A percentile compares a stretch with the other conserved stretches of the same genome.
Conservation (phyloP, 2,797 vertebrate species). For the Diplodus sargus region DNA sequence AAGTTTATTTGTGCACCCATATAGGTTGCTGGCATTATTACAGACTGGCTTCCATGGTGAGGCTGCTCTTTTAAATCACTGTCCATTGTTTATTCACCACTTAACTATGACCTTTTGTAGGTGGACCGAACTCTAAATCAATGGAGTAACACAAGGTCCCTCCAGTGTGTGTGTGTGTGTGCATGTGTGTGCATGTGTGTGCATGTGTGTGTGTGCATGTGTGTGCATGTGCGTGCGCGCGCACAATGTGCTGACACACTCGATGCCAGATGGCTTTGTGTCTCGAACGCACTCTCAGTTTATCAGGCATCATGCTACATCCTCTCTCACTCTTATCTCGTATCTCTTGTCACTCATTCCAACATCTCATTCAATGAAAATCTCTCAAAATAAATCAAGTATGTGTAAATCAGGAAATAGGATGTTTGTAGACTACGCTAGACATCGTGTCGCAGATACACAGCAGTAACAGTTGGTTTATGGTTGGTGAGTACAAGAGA, state of each 20-base stretch:
- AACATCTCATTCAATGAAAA: conserved; percentile 30
- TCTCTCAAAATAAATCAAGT: background rate
- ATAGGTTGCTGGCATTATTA: conserved; percentile 21
- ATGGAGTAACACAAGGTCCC: conserved; percentile 41
- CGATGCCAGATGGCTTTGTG: too few relatives aligned
- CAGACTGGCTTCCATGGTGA: conserved; percentile 3
- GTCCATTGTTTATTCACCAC: conserved; percentile 49
- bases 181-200: conserved; percentile 20
- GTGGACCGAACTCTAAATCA: conserved; percentile 56
- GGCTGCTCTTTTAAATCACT: conserved; percentile 43
- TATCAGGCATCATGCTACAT: conserved; percentile 39
- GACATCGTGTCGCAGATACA: conserved; percentile 5
- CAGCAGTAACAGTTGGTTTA: conserved; percentile 16
- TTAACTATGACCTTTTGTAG: conserved; percentile 62
- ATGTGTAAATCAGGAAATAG: background rate
- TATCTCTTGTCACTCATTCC: conserved; percentile 44
- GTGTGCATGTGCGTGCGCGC: background rate
- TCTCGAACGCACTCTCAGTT: conserved; percentile 28
- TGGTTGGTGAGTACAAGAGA: background rate
- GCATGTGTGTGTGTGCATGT: conserved; percentile 25
- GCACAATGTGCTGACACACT: too few relatives aligned
- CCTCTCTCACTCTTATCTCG: conserved; percentile 32
- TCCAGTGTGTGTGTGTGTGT: conserved; percentile 19
- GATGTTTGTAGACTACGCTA: background rate
- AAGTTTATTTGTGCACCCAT: conserved; percentile 6